Percentiles rank a stretch among this genome's conserved stretches.
Evolutionary conservation across 2,888 invertebrate genomes (phyloP).

Genomic region (Sphaerophoria taeniata): DNA sequence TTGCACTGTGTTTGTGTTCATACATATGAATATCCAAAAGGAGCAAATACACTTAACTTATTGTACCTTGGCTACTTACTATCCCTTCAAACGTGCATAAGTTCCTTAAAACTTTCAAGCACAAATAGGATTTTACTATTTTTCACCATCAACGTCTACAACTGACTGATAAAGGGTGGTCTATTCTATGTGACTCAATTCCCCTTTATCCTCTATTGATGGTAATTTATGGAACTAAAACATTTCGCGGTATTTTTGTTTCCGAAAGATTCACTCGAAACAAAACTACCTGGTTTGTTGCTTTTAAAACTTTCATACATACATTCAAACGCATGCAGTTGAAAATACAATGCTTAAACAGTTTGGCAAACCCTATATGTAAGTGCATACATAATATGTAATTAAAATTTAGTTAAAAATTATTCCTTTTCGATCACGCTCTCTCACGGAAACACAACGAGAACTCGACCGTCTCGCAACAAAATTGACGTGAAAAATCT

Average conservation of each 20-base stretch:
- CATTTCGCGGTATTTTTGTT: constrained; percentile 11
- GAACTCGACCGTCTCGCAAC: not conserved
- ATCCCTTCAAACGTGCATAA: constrained; percentile 3
- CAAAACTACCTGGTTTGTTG: constrained; percentile 10
- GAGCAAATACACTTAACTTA: constrained; percentile 36
- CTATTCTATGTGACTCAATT: not conserved
- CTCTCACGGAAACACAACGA: constrained; percentile 22
- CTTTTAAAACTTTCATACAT: not conserved
- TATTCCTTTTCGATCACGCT: not conserved
- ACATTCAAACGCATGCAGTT: not conserved
- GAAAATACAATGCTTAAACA: not conserved
- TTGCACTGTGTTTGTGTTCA: constrained; percentile 44
- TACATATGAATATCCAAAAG: not conserved
- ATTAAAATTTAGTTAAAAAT: too few species aligned
- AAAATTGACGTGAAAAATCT: not conserved
- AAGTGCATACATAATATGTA: too few species aligned
- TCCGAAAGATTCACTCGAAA: not conserved
- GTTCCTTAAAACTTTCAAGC: constrained; percentile 20
- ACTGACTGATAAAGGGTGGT: not conserved
- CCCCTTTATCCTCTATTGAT: constrained; percentile 31
- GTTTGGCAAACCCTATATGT: too few species aligned
- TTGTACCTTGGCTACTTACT: not conserved
- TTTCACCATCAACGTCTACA: not conserved
- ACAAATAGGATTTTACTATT: constrained; percentile 36
- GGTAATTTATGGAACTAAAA: not conserved